Percentiles rank a stretch among this genome's conserved stretches.
phyloP scores from a whole-genome alignment of 2,113 vertebrate species.

The Pangasianodon gigas region DNA sequence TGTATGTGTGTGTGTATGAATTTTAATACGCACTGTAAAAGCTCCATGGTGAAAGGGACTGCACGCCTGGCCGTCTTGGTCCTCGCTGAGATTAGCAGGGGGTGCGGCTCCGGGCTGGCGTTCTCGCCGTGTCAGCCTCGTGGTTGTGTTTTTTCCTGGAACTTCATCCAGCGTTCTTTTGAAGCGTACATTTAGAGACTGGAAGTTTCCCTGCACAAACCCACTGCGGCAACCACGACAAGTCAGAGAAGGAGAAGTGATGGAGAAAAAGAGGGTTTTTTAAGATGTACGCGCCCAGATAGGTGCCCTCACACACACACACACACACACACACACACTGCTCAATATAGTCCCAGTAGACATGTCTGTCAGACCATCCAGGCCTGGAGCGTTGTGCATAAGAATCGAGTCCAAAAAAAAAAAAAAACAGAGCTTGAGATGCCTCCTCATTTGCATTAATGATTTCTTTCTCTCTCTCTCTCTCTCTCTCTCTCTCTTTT shows the following conservation, averaged over 20 bases:
- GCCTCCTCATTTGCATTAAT: constrained; percentile 4
- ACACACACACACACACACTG: constrained; percentile 51
- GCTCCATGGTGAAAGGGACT: constrained; percentile 3
- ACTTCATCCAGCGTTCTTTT: constrained; percentile 5
- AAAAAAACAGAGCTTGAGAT: constrained; percentile 49
- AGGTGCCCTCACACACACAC: not conserved
- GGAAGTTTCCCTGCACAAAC: constrained; percentile 12
- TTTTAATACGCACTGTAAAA: constrained; percentile 11
- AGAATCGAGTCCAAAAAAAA: constrained; percentile 65
- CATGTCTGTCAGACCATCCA: constrained; percentile 60
- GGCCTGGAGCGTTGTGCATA: constrained; percentile 66
- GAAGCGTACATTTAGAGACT: constrained; percentile 34
- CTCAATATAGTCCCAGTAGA: constrained; percentile 64
- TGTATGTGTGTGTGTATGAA: constrained; percentile 14
- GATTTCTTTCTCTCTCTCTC: constrained; percentile 44
- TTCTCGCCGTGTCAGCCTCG: not conserved
- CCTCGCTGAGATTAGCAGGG: constrained; percentile 25
- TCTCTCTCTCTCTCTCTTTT: constrained; percentile 43
- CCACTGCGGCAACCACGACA: not conserved
- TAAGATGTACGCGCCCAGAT: not conserved
- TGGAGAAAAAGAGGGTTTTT: constrained; percentile 10
- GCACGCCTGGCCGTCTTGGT: constrained; percentile 16
- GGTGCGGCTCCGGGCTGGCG: not conserved
- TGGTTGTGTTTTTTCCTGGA: constrained; percentile 21
- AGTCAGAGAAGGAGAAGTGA: constrained; percentile 12